Base-by-base conservation (phyloP, 2,888 invertebrate genomes). In the Eupithecia dodoneata region DNA sequence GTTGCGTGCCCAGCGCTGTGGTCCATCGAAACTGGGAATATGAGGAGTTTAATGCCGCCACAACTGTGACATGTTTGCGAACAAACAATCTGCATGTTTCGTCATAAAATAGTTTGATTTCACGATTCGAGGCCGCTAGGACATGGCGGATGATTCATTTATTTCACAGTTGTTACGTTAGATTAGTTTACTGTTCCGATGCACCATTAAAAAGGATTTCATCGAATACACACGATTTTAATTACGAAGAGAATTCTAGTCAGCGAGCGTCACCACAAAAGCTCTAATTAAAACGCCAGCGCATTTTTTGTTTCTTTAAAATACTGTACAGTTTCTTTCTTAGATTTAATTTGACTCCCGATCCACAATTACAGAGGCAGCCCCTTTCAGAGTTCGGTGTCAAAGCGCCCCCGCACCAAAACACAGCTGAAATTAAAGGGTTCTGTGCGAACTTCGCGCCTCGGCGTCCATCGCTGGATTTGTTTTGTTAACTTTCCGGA, bases 311-410 rank as follows among this genome's bases (percentile, higher is more conserved):
- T 73, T 52, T 44, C 41, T 67, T 12, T 42, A 73, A 67, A 73
- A 66, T 45, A 73, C 65, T 70, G 55, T 70, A 82, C 82, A 84
- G 83, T 87, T 88, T 88, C 88, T 89, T 90, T 88, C 84, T 84
- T 83, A 86, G 81, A 85, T 87, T 87, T 89, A 90, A 92, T 92
- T 92, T 87, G 88, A 89, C 89, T 90, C 88, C 79, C 87, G 85
- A 88, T 89, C 85, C 87, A 88, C 89, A 90, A 92, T 92, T 92
- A 92, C 89, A 89, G 88, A 84, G 83, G 82, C 85, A 83, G 85
- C 83, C 87, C 89, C 87, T 90, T 90, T 89, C 79, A 85, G 90
- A 87, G 88, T 91, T 88, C 82, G 85, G 88, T 91, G 89, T 91
- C 92, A 92, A 92, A 91, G 90, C 85, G 80, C 79, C 85, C 81